Percentiles rank a stretch among this genome's conserved stretches.
Evolutionary conservation across 2,797 vertebrate species (phyloP).

Genomic region (Melanotaenia parkinsoni): DNA sequence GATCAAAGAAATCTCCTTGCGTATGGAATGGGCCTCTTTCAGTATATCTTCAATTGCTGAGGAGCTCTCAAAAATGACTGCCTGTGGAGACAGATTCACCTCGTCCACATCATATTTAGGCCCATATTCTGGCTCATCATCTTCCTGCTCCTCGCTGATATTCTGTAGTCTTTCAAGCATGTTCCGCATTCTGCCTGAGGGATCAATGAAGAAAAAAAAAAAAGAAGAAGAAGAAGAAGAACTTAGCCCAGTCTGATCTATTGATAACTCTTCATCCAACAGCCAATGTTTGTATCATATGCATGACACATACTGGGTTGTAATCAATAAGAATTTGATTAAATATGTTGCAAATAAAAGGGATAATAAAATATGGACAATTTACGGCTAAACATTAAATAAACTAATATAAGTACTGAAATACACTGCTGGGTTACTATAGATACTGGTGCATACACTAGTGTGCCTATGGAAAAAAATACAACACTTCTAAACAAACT

Average conservation of each 20-base stretch:
- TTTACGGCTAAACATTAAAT: neutral
- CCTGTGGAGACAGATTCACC: constrained; percentile 58
- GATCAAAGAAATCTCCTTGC: constrained; percentile 83
- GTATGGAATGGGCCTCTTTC: constrained; percentile 82
- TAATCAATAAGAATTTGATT: neutral
- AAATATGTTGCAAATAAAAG: neutral
- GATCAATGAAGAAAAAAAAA: neutral
- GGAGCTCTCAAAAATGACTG: constrained; percentile 83
- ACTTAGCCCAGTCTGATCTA: neutral
- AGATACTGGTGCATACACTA: neutral
- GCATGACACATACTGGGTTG: neutral
- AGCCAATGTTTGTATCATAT: no score
- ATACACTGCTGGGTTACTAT: neutral
- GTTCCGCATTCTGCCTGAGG: constrained; percentile 89
- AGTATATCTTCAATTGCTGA: constrained; percentile 82
- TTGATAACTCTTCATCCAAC: no score
- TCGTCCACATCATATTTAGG: constrained; percentile 57
- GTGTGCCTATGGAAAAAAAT: neutral
- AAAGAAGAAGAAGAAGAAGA: constrained; percentile 18
- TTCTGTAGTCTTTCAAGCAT: constrained; percentile 85
- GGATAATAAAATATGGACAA: neutral
- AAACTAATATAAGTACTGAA: neutral
- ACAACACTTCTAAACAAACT: neutral
- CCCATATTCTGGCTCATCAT: constrained; percentile 5
- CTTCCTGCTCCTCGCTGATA: constrained; percentile 63